Base-by-base conservation (phyloP, 2,888 invertebrate genomes). In the Oeneis ivallda region DNA sequence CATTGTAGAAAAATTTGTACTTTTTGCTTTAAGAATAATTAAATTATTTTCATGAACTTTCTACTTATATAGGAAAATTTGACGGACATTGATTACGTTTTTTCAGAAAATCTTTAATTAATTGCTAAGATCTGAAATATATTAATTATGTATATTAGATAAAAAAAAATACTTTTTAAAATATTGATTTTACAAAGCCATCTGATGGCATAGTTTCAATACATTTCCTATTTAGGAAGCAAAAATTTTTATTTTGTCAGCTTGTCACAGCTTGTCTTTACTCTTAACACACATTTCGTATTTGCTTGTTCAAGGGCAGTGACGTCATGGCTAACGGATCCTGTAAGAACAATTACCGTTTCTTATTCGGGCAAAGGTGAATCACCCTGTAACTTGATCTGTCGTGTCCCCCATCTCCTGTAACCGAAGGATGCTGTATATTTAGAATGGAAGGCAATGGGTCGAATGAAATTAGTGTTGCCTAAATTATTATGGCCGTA, bases 191-290 rank as follows among this genome's bases (percentile, higher is more conserved):
- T 8, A 50, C 2, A 19, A 19, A 49, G 19, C 5, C 75, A 76
- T 75, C 72, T 87, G 84, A 87, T 84, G 82, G 87, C 86, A 89
- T 87, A 87, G 85, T 85, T n/a, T 89, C 84, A 84, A 70, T 74
- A 67, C 73, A 72, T 76, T 82, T 79, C 15, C 15, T 45, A 17
- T 17, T 47, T 3, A 8, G 15, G 8, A 3, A 9, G 78, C 79
- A 76, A 79, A 77, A 79, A 79, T 76, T 74, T 80, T 80, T 81
- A 79, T 78, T 79, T 86, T 85, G 80, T 85, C 79, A 72, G 76
- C 70, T 69, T 76, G 78, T 76, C 83, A 83, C 9, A 39, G 8
- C 26, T 5, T 58, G 47, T 17, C 47, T 53, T 37, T 63, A 52
- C 19, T 37, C 59, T 52, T 34, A 59, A 49, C 58, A 62, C 49